Percentiles rank a stretch among this genome's conserved stretches.
These are phyloP conservation scores for Tachuris rubrigastra DNA, from an alignment of 2,113 vertebrate genomes.

Conservation along the genomic window DNA sequence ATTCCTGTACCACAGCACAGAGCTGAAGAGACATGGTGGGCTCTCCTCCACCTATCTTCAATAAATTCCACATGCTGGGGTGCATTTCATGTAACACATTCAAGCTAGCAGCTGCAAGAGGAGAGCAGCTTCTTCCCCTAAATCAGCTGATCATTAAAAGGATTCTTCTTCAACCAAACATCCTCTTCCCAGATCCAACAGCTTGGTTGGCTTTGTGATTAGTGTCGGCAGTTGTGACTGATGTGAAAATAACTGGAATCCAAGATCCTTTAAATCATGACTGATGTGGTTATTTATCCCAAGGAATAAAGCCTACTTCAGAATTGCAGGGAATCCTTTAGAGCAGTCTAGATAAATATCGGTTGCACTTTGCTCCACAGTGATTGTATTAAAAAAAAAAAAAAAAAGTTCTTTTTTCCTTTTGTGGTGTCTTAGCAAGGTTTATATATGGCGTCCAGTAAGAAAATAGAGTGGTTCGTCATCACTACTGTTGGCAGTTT, in stretches of 20 bases:
- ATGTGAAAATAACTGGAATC: constrained; percentile 1
- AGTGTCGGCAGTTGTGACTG: not conserved
- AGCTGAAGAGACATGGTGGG: constrained; percentile 66
- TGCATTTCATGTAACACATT: constrained; percentile 53
- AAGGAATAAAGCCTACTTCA: constrained; percentile 24
- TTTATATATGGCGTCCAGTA: constrained; percentile 91
- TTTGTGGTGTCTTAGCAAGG: not conserved
- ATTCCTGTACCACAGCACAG: constrained; percentile 77
- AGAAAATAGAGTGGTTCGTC: constrained; percentile 96
- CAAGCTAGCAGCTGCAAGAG: constrained; percentile 41
- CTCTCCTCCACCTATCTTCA: constrained; percentile 59
- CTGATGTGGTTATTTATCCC: not conserved
- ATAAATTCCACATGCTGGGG: constrained; percentile 19
- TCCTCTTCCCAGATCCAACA: not conserved
- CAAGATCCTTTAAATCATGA: constrained; percentile 10
- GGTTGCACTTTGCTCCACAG: constrained; percentile 80
- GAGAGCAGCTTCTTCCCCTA: constrained; percentile 20
- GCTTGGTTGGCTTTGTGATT: not conserved
- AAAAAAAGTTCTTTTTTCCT: not conserved
- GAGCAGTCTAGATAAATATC: constrained; percentile 66
- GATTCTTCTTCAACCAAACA: not conserved
- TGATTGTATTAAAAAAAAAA: constrained; percentile 73
- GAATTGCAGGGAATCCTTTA: constrained; percentile 31
- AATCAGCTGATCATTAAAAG: constrained; percentile 12
- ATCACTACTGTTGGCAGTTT: constrained; percentile 95